Evolutionary conservation across 2,888 invertebrate genomes (phyloP).

Genomic region (Globia sparganii): DNA sequence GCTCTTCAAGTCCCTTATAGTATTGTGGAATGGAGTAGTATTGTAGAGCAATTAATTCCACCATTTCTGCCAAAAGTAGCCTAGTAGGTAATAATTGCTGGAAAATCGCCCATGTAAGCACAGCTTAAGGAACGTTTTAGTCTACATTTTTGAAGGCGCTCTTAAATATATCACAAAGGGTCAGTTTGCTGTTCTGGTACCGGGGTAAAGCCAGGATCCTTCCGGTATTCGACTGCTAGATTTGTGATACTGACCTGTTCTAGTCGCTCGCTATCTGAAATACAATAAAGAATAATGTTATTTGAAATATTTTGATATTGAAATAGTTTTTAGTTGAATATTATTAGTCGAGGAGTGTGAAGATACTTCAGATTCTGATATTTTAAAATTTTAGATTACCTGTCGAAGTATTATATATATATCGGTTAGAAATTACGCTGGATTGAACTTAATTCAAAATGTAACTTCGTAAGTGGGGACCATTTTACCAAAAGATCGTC

Average conservation of each 20-base stretch:
- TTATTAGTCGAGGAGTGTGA: not conserved
- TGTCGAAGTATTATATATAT: not conserved
- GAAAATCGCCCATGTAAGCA: not conserved
- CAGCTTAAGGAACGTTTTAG: conserved; percentile 45
- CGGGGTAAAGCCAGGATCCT: conserved; percentile 41
- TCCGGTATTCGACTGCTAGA: conserved; percentile 48
- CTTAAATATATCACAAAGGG: conserved; percentile 63
- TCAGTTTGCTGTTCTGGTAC: conserved; percentile 34
- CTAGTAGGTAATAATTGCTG: not conserved
- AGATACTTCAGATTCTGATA: not conserved
- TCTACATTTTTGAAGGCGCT: conserved; percentile 61
- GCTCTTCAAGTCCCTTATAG: no score
- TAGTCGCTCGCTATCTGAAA: conserved; percentile 51
- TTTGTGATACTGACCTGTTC: conserved; percentile 56
- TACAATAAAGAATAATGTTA: conserved; percentile 34
- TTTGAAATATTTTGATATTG: not conserved
- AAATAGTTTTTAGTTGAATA: not conserved
- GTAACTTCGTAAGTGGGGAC: not conserved
- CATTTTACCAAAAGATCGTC: not conserved
- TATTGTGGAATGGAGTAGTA: no score
- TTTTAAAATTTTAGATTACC: not conserved
- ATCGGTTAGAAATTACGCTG: not conserved
- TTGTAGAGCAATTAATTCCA: no score
- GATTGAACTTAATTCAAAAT: not conserved
- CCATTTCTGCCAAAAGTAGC: no score